Conservation (phyloP, 2,113 vertebrate species). For the Pelecanus crispus region DNA sequence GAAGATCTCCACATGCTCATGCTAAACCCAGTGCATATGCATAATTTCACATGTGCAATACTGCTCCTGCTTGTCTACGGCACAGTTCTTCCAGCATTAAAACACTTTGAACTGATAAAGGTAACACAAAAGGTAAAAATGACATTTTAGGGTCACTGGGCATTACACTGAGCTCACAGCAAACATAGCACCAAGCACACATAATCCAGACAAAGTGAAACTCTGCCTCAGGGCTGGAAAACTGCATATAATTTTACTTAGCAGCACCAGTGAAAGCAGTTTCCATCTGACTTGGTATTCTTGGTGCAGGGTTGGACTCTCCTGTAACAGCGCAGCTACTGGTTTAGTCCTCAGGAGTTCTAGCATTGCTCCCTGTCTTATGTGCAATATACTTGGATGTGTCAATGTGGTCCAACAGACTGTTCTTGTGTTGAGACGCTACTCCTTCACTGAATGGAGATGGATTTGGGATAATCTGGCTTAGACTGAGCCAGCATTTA, state of each 20-base stretch:
- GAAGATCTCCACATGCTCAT: background rate
- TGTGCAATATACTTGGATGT: accelerated
- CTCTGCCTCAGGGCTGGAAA: background rate
- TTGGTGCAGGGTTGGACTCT: background rate
- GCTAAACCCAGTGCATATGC: background rate
- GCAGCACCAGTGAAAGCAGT: background rate
- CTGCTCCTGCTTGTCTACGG: background rate
- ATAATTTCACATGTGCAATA: background rate
- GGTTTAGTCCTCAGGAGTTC: background rate
- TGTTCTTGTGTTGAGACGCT: background rate
- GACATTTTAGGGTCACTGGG: background rate
- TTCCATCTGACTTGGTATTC: background rate
- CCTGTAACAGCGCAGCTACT: background rate
- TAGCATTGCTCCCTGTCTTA: background rate
- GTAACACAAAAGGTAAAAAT: background rate
- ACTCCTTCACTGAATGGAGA: background rate
- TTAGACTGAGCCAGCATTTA: background rate
- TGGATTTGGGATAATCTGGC: background rate
- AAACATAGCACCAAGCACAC: background rate
- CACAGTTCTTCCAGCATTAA: background rate
- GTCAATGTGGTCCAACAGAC: background rate
- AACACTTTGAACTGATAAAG: background rate
- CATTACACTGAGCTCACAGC: background rate
- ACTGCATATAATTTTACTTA: background rate
- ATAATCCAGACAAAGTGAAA: background rate